phyloP scores from a whole-genome alignment of 2,113 vertebrate species.

The Dendrocopos noguchii region DNA sequence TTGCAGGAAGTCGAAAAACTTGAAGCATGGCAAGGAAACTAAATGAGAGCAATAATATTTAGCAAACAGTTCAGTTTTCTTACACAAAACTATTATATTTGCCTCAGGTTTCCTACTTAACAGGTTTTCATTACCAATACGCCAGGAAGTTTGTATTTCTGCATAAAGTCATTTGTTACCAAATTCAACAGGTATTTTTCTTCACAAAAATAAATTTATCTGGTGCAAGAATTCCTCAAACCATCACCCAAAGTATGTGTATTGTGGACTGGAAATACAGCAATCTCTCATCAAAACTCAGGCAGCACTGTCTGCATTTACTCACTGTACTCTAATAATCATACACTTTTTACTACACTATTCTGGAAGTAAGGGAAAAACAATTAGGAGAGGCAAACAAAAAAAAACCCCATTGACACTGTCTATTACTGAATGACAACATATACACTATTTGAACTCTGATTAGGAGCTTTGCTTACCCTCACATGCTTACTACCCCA shows the following conservation, averaged over 20 bases:
- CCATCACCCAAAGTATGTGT: neutral
- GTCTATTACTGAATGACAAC: neutral
- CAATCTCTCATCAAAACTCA: neutral
- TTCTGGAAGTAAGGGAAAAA: neutral
- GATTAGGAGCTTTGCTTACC: neutral
- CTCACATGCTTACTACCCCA: neutral
- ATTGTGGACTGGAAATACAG: neutral
- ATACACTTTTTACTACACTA: accelerated
- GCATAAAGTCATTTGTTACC: neutral
- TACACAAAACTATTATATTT: neutral
- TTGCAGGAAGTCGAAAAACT: neutral
- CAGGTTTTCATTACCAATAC: neutral
- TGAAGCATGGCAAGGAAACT: neutral
- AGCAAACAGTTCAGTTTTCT: neutral
- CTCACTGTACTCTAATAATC: neutral
- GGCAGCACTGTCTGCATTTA: neutral
- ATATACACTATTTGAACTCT: neutral
- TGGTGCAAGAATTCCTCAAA: neutral
- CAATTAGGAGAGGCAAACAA: neutral
- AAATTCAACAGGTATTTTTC: accelerated
- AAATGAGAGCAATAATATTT: accelerated
- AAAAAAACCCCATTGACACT: neutral
- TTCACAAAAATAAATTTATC: neutral
- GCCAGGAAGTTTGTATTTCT: neutral
- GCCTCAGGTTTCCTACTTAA: neutral